A percentile compares a stretch with the other conserved stretches of the same genome.
phyloP scores from a whole-genome alignment of 1,140 invertebrate species.

The Lasioglossum baleicum region DNA sequence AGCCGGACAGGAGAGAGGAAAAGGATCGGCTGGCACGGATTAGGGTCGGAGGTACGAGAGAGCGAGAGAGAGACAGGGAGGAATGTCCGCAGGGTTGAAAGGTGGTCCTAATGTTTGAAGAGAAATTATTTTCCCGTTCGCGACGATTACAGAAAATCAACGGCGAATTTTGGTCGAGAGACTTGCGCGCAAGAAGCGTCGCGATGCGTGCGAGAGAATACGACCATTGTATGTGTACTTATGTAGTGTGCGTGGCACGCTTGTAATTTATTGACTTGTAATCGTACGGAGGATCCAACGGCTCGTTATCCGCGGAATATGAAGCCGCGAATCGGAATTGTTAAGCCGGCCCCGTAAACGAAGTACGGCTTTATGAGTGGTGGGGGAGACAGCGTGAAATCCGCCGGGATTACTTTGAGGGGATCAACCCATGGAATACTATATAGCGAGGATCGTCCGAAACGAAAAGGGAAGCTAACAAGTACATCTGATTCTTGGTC shows the following conservation, averaged over 20 bases:
- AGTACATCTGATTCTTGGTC: neutral
- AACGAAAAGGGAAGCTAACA: neutral
- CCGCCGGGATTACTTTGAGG: slow-evolving; percentile 14
- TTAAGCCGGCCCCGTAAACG: slow-evolving; percentile 17
- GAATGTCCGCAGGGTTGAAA: neutral
- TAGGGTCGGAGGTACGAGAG: too few species aligned
- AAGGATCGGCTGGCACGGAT: neutral
- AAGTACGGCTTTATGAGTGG: slow-evolving; percentile 6
- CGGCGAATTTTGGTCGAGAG: neutral
- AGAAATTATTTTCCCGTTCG: slow-evolving; percentile 22
- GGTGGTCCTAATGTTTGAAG: neutral
- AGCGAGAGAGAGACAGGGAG: too few species aligned
- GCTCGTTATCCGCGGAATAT: slow-evolving; percentile 20
- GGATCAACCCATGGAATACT: neutral
- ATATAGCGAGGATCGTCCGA: neutral
- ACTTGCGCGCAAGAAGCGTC: too few species aligned
- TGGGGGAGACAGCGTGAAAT: slow-evolving; percentile 18
- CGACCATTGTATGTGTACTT: too few species aligned
- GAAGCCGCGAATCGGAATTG: slow-evolving; percentile 12
- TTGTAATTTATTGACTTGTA: slow-evolving; percentile 13
- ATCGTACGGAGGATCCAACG: slow-evolving; percentile 21
- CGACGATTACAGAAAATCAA: slow-evolving; percentile 35
- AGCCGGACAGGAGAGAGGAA: neutral
- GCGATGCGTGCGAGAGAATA: too few species aligned
- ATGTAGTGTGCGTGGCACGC: too few species aligned